phyloP scores from a whole-genome alignment of 2,888 invertebrate genomes.

The Tachystola acroxantha region DNA sequence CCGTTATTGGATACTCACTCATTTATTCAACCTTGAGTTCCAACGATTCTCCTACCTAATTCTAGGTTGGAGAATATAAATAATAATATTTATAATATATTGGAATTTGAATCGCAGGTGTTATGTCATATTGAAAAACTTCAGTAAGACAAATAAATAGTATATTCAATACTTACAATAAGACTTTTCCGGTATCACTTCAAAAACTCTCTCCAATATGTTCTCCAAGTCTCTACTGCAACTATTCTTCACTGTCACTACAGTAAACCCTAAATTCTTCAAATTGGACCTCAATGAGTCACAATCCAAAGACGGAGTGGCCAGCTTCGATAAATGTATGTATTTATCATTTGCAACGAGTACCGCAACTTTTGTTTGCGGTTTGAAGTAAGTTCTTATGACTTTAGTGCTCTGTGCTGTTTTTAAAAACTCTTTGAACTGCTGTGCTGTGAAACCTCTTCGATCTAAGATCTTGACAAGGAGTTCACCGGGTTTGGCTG shows the following conservation, averaged over 20 bases:
- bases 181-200: conserved; percentile 49
- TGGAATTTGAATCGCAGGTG: too few relatives aligned
- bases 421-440: conserved; percentile 36
- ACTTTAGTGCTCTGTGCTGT: conserved; percentile 33
- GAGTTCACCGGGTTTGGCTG: conserved; percentile 50
- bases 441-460: conserved; percentile 37
- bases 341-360: conserved; percentile 66
- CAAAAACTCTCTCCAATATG: conserved; percentile 38
- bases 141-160: too few relatives aligned
- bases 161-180: conserved; percentile 60
- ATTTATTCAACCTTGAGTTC: too few relatives aligned
- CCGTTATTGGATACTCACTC: too few relatives aligned
- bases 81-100: too few relatives aligned
- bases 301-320: conserved; percentile 64
- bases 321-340: conserved; percentile 48
- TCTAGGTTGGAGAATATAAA: too few relatives aligned
- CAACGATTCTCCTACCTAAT: too few relatives aligned
- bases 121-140: too few relatives aligned
- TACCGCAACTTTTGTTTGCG: conserved; percentile 60
- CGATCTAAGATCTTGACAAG: conserved; percentile 53
- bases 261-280: conserved; percentile 53
- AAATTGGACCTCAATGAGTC: conserved; percentile 48
- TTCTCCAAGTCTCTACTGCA: conserved; percentile 36
- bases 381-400: conserved; percentile 48
- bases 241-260: conserved; percentile 51